These are phyloP conservation scores for Poecilobothrus nobilitatus DNA, from an alignment of 2,888 invertebrate genomes.

Conservation along the genomic window DNA sequence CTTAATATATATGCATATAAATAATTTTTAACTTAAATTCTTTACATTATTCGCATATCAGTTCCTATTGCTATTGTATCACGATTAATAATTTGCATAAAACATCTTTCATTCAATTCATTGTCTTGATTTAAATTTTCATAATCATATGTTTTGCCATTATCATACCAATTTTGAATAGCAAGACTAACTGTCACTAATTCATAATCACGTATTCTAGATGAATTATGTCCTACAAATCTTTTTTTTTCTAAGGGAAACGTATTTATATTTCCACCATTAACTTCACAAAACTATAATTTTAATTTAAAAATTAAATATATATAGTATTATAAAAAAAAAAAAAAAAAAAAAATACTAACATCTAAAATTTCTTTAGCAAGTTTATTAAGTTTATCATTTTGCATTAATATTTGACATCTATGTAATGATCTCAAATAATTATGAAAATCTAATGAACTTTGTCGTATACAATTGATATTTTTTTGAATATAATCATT, in stretches of 20 bases:
- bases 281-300: not conserved
- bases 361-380: conserved; percentile 67
- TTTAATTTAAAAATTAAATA: too few relatives aligned
- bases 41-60: too few relatives aligned
- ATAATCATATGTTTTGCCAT: conserved; percentile 57
- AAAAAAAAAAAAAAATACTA: conserved; percentile 12
- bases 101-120: too few relatives aligned
- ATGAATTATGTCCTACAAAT: not conserved
- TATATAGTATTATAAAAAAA: too few relatives aligned
- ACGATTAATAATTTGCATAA: too few relatives aligned
- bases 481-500: not conserved
- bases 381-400: conserved; percentile 54
- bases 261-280: not conserved
- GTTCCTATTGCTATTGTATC: too few relatives aligned
- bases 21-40: too few relatives aligned
- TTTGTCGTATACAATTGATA: not conserved
- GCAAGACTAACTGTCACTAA: conserved; percentile 30
- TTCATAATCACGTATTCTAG: too few relatives aligned
- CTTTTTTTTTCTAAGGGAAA: not conserved
- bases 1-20: too few relatives aligned
- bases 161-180: conserved; percentile 68
- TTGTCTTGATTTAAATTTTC: conserved; percentile 49
- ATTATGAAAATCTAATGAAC: conserved; percentile 49
- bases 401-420: conserved; percentile 57
- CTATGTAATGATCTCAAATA: conserved; percentile 60